Evolutionary conservation across 30 jellyfish, hydroid and myxozoan species (phyloP).

Genomic region (Clytia hemisphaerica): DNA sequence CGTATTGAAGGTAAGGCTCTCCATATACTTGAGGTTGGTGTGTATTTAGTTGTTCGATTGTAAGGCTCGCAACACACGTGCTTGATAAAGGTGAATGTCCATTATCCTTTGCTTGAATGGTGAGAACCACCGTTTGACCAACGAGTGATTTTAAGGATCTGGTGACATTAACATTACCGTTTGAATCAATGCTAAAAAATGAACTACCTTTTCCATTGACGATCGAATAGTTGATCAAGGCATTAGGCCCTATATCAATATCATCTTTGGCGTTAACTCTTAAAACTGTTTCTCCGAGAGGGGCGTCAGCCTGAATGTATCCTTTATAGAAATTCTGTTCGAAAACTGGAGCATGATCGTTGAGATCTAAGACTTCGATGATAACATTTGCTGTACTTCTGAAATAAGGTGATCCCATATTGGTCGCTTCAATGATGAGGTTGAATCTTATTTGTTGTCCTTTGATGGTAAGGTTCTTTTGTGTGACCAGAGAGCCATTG

Average conservation of each 20-base stretch:
- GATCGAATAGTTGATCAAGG: not conserved
- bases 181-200: not conserved
- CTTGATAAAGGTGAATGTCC: not conserved
- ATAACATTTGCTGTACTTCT: not conserved
- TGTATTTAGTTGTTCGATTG: not conserved
- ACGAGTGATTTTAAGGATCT: not conserved
- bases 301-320: not conserved
- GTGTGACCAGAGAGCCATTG: not conserved
- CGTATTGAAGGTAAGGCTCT: not conserved
- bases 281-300: not conserved
- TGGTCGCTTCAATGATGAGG: not conserved
- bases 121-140: not conserved
- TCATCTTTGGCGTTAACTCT: not conserved
- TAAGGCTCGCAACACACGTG: not conserved
- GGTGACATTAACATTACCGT: not conserved
- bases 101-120: not conserved
- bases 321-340: not conserved
- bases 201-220: not conserved
- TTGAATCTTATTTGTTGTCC: not conserved
- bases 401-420: not conserved
- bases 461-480: not conserved
- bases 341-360: constrained; percentile 8
- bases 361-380: not conserved
- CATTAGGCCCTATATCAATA: constrained; percentile 2
- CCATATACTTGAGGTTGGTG: not conserved